A percentile compares a stretch with the other conserved stretches of the same genome.
phyloP scores from a whole-genome alignment of 2,888 invertebrate species.

The Anorthoa munda region DNA sequence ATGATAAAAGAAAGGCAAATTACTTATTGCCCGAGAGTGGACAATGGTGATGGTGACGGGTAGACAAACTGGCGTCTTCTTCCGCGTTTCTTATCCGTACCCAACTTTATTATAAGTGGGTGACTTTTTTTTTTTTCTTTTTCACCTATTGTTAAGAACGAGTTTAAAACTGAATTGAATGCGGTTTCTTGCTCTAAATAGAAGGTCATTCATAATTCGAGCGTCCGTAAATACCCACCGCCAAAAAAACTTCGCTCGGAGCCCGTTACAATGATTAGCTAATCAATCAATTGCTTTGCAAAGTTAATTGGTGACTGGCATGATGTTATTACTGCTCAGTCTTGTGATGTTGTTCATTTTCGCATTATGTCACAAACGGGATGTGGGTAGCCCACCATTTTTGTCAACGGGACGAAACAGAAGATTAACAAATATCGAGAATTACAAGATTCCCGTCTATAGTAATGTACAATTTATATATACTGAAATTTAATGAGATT shows the following conservation, averaged over 20 bases:
- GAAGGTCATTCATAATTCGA: conserved; percentile 54
- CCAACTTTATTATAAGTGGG: neutral
- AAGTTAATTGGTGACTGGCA: conserved; percentile 46
- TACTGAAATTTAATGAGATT: neutral
- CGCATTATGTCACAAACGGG: conserved; percentile 23
- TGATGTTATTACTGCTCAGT: conserved; percentile 28
- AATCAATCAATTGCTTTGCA: conserved; percentile 58
- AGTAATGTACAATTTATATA: neutral
- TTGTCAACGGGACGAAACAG: neutral
- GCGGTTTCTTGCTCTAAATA: conserved; percentile 25
- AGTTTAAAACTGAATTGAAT: conserved; percentile 9
- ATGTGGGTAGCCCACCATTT: neutral
- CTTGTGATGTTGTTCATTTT: conserved; percentile 22
- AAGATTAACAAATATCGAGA: neutral
- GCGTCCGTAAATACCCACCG: conserved; percentile 40
- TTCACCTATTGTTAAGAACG: neutral
- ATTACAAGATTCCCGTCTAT: neutral
- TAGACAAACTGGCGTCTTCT: neutral
- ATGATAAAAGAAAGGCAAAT: neutral
- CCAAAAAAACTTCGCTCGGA: conserved; percentile 34
- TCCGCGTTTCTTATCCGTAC: neutral
- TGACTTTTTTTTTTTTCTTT: too few relatives aligned
- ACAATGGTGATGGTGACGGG: neutral
- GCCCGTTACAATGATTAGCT: conserved; percentile 54
- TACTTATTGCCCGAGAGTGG: neutral